Evolutionary conservation across 2,113 vertebrate genomes (phyloP), one percentile per base, ranked within the genome.

Genomic region (Shinisaurus crocodilurus): DNA sequence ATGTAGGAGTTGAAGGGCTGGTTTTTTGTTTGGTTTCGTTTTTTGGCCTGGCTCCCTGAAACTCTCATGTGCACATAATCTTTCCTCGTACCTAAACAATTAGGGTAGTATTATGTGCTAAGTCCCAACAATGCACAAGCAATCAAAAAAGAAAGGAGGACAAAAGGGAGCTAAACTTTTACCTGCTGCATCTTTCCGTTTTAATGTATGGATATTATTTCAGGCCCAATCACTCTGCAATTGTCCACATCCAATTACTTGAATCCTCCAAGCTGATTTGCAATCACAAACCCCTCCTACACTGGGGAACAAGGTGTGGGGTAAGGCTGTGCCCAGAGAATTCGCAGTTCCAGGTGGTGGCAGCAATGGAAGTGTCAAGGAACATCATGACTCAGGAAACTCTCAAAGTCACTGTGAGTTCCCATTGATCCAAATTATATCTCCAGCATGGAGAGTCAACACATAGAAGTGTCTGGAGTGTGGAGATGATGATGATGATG

Each of bases 51-150:
- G 0, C 0, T 0, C 89, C 40, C 79, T 89, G 84, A 93, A 95
- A 93, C 79, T 40, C 54, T 40, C 70, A 6, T 60, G 92, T 85
- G 40, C 50, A 65, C 74, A 92, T 92, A 89, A 91, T 63, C 75
- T 88, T 88, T 43, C 45, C 77, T 91, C 86, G 34, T 67, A 6
- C 86, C 75, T 63, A 48, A 87, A 76, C 13, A 63, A 77, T 45
- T 63, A 76, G 34, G 10, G 60, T 13, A 10, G 76, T 79, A 79
- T 85, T 75, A 57, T 45, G 29, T 65, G 29, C 76, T 67, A 79
- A 88, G 20, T 32, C 40, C 40, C 75, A 79, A 40, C 37, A 88
- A 32, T 34, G 6, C 40, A 88, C 29, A 48, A 77, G 60, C 60
- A 65, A 40, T 45, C 40, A 79, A 60, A 88, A 67, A 65, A 10